These are phyloP conservation scores for Cochlearius cochlearius DNA, from an alignment of 2,113 vertebrate genomes.

Conservation along the genomic window DNA sequence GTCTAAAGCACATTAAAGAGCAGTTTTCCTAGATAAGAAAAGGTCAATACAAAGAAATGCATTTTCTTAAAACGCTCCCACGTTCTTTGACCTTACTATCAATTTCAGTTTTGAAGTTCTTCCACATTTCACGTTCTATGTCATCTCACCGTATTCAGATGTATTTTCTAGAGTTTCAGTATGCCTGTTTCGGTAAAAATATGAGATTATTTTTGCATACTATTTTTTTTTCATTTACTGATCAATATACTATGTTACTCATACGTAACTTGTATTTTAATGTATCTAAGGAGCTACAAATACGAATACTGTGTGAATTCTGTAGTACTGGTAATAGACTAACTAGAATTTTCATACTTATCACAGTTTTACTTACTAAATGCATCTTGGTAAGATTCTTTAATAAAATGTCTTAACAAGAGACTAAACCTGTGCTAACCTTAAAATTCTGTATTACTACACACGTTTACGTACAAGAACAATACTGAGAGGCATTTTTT, in stretches of 20 bases:
- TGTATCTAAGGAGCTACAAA: neutral
- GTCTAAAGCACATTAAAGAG: neutral
- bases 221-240: neutral
- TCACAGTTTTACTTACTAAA: neutral
- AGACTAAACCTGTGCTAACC: neutral
- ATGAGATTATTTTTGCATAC: neutral
- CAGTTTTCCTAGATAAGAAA: neutral
- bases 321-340: neutral
- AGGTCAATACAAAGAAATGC: neutral
- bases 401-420: neutral
- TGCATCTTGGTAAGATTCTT: neutral
- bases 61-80: neutral
- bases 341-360: neutral
- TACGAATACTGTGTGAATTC: neutral
- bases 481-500: neutral
- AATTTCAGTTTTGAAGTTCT: neutral
- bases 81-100: neutral
- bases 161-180: neutral
- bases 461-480: neutral
- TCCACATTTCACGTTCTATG: neutral
- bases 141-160: neutral
- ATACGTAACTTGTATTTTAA: neutral
- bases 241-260: neutral
- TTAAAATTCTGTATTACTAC: neutral
- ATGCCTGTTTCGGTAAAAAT: neutral